Evolutionary conservation across 2,888 invertebrate species (phyloP).

Genomic region (Eucera pruinosa): DNA sequence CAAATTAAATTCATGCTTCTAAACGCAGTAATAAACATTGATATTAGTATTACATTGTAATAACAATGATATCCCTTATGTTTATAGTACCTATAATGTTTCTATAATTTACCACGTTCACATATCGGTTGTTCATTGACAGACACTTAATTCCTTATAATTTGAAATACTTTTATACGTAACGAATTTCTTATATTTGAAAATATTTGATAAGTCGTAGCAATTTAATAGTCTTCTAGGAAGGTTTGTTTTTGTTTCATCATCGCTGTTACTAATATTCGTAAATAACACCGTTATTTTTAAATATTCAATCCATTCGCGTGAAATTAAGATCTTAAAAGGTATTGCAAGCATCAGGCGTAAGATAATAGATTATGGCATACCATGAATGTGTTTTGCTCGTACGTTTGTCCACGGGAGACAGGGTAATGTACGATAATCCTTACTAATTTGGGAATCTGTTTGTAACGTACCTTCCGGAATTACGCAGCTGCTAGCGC

Average conservation of each 20-base stretch:
- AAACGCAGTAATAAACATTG: too few species aligned
- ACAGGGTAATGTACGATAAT: constrained; percentile 44
- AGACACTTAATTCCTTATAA: too few species aligned
- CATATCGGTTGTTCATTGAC: too few species aligned
- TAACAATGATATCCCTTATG: too few species aligned
- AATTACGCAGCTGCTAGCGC: constrained; percentile 27
- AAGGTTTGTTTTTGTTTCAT: not conserved
- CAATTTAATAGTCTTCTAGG: too few species aligned
- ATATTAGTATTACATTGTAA: too few species aligned
- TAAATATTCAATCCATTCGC: not conserved
- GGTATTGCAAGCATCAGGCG: not conserved
- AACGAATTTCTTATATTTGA: not conserved
- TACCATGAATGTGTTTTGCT: constrained; percentile 12
- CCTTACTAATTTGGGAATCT: constrained; percentile 60
- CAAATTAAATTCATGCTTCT: too few species aligned
- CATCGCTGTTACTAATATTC: too few species aligned
- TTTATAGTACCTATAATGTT: too few species aligned
- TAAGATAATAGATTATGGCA: not conserved
- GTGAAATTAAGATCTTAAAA: constrained; percentile 1
- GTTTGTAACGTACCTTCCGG: constrained; percentile 43
- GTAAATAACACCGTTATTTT: not conserved
- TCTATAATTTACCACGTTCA: too few species aligned
- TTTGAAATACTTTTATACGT: not conserved
- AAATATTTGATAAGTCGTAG: too few species aligned
- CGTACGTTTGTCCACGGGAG: constrained; percentile 21